A percentile compares a stretch with the other conserved stretches of the same genome.
phyloP scores from a whole-genome alignment of 2,888 invertebrate species.

The Philopedon plagiatum region DNA sequence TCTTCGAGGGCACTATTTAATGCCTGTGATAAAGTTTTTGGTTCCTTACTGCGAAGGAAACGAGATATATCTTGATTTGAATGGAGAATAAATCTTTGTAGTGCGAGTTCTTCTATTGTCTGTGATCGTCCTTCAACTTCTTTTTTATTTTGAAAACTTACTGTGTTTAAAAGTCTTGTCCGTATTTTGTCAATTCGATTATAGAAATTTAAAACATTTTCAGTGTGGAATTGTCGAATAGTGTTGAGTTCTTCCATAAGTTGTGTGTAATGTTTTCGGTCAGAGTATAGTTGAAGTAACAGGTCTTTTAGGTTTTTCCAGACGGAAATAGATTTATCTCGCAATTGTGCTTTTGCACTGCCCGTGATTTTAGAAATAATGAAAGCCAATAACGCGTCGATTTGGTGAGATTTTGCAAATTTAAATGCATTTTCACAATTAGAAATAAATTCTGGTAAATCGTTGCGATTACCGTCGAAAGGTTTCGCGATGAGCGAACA shows the following conservation, averaged over 20 bases:
- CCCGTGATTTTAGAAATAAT: slow-evolving; percentile 12
- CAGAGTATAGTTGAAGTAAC: slow-evolving; percentile 17
- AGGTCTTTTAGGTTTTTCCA: slow-evolving; percentile 23
- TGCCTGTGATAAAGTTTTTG: slow-evolving; percentile 22
- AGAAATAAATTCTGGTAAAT: slow-evolving; percentile 12
- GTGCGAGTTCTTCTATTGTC: slow-evolving; percentile 28
- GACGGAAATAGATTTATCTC: slow-evolving; percentile 18
- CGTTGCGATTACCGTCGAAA: slow-evolving; percentile 26
- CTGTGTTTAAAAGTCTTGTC: slow-evolving; percentile 12
- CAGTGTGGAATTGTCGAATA: slow-evolving; percentile 5
- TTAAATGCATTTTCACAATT: slow-evolving; percentile 12
- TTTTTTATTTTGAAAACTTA: neutral
- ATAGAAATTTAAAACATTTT: slow-evolving; percentile 20
- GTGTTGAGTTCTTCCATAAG: slow-evolving; percentile 34
- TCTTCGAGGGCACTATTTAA: slow-evolving; percentile 27
- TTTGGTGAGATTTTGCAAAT: neutral
- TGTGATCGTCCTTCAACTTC: slow-evolving; percentile 1
- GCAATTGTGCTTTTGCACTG: slow-evolving; percentile 15
- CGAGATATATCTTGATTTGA: slow-evolving; percentile 27
- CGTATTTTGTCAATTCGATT: slow-evolving; percentile 13
- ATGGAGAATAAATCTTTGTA: slow-evolving; percentile 41
- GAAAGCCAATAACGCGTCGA: slow-evolving; percentile 1
- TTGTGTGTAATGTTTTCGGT: slow-evolving; percentile 25
- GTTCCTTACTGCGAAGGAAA: slow-evolving; percentile 22
- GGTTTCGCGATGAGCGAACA: slow-evolving; percentile 26